Evolutionary conservation across 2,888 invertebrate species (phyloP).

Genomic region (Lasioglossum villosulum): DNA sequence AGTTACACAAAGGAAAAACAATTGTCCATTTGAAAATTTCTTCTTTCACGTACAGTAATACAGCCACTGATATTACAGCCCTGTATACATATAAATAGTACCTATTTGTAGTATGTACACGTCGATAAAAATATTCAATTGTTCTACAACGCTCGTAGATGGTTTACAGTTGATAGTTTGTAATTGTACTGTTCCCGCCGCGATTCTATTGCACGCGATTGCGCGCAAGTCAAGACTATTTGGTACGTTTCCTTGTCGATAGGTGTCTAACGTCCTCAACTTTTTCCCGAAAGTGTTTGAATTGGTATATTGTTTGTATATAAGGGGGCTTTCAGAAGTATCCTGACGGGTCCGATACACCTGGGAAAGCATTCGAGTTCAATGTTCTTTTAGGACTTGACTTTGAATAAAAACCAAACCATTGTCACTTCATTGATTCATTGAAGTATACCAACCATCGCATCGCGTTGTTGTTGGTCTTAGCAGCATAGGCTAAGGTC

Average conservation of each 20-base stretch:
- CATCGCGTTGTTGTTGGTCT: no score
- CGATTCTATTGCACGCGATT: not conserved
- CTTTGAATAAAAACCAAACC: no score
- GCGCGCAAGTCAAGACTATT: not conserved
- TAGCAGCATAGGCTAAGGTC: no score
- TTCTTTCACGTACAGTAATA: not conserved
- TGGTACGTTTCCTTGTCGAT: not conserved
- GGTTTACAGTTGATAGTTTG: not conserved
- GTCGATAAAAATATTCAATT: not conserved
- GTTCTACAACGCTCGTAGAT: not conserved
- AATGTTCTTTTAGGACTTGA: no score
- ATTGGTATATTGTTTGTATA: constrained; percentile 49
- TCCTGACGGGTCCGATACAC: constrained; percentile 72
- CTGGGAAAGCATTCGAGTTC: constrained; percentile 71
- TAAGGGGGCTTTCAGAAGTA: constrained; percentile 25
- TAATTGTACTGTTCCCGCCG: not conserved
- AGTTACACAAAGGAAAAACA: not conserved
- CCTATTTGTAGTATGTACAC: not conserved
- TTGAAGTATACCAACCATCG: no score
- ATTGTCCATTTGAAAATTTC: not conserved
- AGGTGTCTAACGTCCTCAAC: constrained; percentile 59
- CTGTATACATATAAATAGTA: not conserved
- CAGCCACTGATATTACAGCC: no score
- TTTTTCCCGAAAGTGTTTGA: constrained; percentile 61
- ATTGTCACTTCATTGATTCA: no score